A percentile compares a stretch with the other conserved stretches of the same genome.
These are phyloP conservation scores for Nomada hirtipes DNA, from an alignment of 2,888 invertebrate genomes.

Conservation along the genomic window DNA sequence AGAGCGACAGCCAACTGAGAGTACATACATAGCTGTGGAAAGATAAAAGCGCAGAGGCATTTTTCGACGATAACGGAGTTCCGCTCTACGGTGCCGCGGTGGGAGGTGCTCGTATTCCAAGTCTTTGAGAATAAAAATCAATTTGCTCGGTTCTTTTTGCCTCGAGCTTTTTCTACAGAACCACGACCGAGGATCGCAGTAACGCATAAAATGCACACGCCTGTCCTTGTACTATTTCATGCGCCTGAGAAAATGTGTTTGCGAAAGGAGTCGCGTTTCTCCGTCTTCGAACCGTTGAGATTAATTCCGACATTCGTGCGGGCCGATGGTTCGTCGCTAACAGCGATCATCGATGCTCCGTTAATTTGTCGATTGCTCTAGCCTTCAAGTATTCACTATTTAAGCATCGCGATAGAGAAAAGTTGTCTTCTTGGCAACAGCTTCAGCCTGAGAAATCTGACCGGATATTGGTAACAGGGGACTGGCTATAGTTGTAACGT, in stretches of 20 bases:
- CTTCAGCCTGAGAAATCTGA: slow-evolving; percentile 1
- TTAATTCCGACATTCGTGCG: slow-evolving; percentile 8
- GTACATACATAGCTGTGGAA: not conserved
- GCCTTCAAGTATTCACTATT: no score
- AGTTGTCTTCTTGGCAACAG: not conserved
- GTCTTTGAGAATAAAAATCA: slow-evolving; percentile 55
- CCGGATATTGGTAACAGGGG: slow-evolving; percentile 53
- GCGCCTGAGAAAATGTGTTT: slow-evolving; percentile 42
- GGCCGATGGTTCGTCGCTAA: not conserved
- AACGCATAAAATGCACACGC: slow-evolving; percentile 62
- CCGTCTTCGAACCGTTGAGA: not conserved
- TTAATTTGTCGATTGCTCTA: not conserved
- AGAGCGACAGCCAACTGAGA: slow-evolving; percentile 15
- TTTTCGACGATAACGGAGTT: slow-evolving; percentile 1
- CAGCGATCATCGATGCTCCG: not conserved
- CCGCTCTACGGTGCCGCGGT: not conserved
- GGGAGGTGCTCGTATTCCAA: not conserved
- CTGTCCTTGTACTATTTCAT: slow-evolving; percentile 40
- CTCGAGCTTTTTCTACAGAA: slow-evolving; percentile 2
- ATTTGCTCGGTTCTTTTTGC: slow-evolving; percentile 52
- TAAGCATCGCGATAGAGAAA: no score
- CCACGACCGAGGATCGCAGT: slow-evolving; percentile 13
- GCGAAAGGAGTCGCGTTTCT: slow-evolving; percentile 39
- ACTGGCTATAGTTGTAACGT: slow-evolving; percentile 48
- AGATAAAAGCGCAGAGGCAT: slow-evolving; percentile 4